Base-by-base conservation (phyloP, 2,888 invertebrate genomes). In the Idaea biselata region DNA sequence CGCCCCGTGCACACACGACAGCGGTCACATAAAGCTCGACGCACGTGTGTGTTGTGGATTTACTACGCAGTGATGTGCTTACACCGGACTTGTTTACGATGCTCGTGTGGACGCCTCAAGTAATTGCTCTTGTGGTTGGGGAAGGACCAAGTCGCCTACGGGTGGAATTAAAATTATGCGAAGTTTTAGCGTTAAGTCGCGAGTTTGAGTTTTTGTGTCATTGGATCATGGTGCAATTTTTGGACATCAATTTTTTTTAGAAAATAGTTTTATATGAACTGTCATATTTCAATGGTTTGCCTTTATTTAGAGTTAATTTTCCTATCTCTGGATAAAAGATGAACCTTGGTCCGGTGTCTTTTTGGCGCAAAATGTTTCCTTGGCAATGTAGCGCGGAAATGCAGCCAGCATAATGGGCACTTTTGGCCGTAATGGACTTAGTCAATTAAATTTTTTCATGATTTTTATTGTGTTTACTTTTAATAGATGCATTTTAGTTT, bases 41-140 rank as follows among this genome's bases (percentile, higher is more conserved):
- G 61, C 69, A 70, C 70, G 69, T 69, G 72, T 68, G 69, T 67
- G 69, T 62, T 63, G 61, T 58, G 66, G 69, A 73, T 73, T 73
- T 73, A 73, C 64, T 59, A 61, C 65, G 14, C 64, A 65, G 64
- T 64, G 68, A 71, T 65, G 71, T 63, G 68, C 65, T 63, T 60
- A 59, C 55, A 55, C 58, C 55, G 58, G 63, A 58, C 63, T 66
- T 63, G 67, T 72, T 72, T 72, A 72, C 64, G 67, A 65, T 65
- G 62, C 67, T 66, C 60, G 62, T 68, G 61, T 60, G 63, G 63
- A 58, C 57, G 53, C 58, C 59, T 8, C 56, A 58, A 66, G 60
- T 62, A 62, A 63, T 63, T 60, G 62, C 56, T 58, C 59, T 62
- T 64, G 65, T 54, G 63, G 66, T 16, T 33, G 58, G 63, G 60